phyloP scores from a whole-genome alignment of 2,113 vertebrate genomes.

The Emydocephalus ijimae region DNA sequence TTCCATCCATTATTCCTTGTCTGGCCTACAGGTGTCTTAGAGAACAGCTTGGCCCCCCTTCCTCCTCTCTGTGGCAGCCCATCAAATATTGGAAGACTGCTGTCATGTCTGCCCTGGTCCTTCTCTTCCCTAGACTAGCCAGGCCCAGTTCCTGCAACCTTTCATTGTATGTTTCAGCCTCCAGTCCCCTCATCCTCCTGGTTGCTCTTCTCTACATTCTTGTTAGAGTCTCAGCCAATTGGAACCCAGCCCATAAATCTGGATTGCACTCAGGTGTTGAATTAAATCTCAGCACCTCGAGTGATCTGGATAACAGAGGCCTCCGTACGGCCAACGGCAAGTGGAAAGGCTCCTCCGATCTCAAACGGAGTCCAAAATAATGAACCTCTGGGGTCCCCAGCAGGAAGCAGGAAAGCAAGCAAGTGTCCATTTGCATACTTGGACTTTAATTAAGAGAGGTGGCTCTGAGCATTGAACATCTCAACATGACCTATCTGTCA shows the following conservation, averaged over 20 bases:
- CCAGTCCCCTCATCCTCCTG: not conserved
- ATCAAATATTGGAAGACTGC: accelerated
- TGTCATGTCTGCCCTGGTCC: not conserved
- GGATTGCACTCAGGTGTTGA: not conserved
- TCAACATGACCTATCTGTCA: constrained; percentile 60
- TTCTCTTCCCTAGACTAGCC: not conserved
- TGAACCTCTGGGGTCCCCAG: constrained; percentile 19
- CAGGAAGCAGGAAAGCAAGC: constrained; percentile 11
- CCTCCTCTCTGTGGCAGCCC: not conserved
- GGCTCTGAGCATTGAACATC: not conserved
- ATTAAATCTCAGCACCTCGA: not conserved
- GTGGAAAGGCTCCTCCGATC: constrained; percentile 42
- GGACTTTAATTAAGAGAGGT: constrained; percentile 59
- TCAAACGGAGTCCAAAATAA: constrained; percentile 47
- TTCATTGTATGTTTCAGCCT: not conserved
- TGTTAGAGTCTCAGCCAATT: not conserved
- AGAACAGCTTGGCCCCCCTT: too few species aligned
- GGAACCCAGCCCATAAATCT: not conserved
- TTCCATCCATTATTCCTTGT: not conserved
- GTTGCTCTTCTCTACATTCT: not conserved
- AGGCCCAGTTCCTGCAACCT: not conserved
- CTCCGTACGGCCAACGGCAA: constrained; percentile 44
- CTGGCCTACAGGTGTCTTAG: too few species aligned
- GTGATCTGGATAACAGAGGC: constrained; percentile 43
- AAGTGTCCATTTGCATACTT: constrained; percentile 41